Evolutionary conservation across 53 echinoderm and acorn worm genomes (phyloP), one percentile per base, ranked within the genome.

Genomic region (Arbacia lixula): DNA sequence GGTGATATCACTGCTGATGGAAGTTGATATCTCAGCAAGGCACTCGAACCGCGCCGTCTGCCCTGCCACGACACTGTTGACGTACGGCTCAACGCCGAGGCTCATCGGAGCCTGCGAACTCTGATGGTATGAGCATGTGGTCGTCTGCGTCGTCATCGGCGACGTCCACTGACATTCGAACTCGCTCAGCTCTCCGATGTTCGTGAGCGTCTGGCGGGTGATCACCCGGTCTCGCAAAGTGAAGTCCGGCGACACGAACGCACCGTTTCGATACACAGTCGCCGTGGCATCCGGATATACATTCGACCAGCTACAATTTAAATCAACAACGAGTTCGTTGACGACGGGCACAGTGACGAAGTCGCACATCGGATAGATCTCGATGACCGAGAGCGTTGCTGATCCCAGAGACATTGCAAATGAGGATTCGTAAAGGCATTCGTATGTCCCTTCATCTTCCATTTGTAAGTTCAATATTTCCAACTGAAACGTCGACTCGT

Each of bases 21-120:
- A 46, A 10, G 55, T 6, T 11, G 75, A 20, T 3, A 35, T 5
- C 28, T 40, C 31, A 14, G 79, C 60, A 24, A 39, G 42, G 26
- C 79, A 78, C 39, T 40, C 28, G 30, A 78, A 78, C 27, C 79
- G 11, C 37, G 79, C 79, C 19, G 60, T 78, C 39, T 78, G 60
- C 0, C 60, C 60, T 5, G 28, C 31, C 17, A 60, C 16, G 16
- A 78, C 79, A 25, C 27, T 37, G 36, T 78, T 78, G 12, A 40
- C 33, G 41, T 38, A 78, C 27, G 79, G 79, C 27, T 57, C 60
- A n/a, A 78, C 60, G 29, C 79, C 79, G 12, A 78, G 60, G 14
- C 25, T 38, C 14, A 78, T 60, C 14, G 24, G 28, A 3, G 79
- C 60, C 26, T 28, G 42, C 1, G 41, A 16, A 11, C 27, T 42